Evolutionary conservation across 2,113 vertebrate species (phyloP).

Genomic region (Neotoma lepida): DNA sequence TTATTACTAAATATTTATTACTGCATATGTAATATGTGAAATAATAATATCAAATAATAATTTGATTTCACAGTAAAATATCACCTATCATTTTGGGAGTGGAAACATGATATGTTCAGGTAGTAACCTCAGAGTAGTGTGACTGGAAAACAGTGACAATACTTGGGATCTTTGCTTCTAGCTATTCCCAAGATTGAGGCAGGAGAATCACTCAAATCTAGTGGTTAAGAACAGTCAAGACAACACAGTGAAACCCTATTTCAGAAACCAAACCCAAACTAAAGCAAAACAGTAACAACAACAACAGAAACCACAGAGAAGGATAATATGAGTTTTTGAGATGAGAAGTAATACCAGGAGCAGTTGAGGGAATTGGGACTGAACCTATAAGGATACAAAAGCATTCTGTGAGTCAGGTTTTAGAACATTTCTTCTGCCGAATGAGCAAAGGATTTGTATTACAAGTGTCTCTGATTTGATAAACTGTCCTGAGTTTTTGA

Average conservation of each 20-base stretch:
- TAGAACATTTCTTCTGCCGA: not conserved
- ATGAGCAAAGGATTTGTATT: not conserved
- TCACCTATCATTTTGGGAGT: not conserved
- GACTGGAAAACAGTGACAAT: not conserved
- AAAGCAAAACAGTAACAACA: not conserved
- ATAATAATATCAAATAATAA: not conserved
- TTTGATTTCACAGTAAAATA: not conserved
- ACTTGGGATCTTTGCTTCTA: not conserved
- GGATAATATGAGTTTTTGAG: too few relatives aligned
- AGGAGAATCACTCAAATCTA: not conserved
- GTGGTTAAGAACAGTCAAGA: not conserved
- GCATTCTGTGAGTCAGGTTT: not conserved
- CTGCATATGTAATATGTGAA: too few relatives aligned
- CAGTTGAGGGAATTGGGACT: not conserved
- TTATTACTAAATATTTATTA: not conserved
- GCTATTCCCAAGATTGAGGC: not conserved
- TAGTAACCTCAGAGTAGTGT: not conserved
- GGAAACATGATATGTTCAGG: not conserved
- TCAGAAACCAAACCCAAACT: not conserved
- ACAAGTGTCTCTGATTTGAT: not conserved
- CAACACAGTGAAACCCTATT: not conserved
- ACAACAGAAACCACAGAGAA: not conserved
- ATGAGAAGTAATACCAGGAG: not conserved
- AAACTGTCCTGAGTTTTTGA: not conserved
- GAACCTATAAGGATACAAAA: not conserved